Conservation (phyloP, 2,113 vertebrate species). For the Nymphicus hollandicus region DNA sequence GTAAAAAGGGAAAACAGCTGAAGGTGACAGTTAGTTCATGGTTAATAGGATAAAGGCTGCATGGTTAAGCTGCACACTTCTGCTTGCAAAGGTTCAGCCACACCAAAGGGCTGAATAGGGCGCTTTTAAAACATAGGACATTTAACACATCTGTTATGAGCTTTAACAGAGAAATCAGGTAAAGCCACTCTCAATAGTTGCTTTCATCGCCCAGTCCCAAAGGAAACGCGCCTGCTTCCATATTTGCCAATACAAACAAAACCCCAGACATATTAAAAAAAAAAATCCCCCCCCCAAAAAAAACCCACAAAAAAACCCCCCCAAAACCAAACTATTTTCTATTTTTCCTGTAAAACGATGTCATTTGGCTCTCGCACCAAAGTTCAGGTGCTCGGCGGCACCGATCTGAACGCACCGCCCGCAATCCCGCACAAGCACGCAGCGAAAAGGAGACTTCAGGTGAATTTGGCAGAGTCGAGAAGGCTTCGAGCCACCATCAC, state of each 20-base stretch:
- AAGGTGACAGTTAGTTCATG: slow-evolving; percentile 99
- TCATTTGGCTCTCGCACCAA: background rate
- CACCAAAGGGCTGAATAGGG: slow-evolving; percentile 79
- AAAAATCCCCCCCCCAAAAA: background rate
- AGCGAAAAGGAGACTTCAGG: background rate
- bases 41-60: slow-evolving; percentile 95
- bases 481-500: background rate
- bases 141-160: slow-evolving; percentile 97
- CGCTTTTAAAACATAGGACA: slow-evolving; percentile 77
- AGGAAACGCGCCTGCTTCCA: background rate
- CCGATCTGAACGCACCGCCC: fast-evolving
- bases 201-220: background rate
- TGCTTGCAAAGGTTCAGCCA: slow-evolving; percentile 78
- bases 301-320: background rate
- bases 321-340: background rate
- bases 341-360: background rate
- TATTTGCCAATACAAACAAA: background rate
- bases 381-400: background rate
- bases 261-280: background rate
- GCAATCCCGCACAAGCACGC: fast-evolving
- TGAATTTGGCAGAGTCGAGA: background rate
- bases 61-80: slow-evolving; percentile 87
- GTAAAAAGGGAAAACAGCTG: slow-evolving; percentile 91
- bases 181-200: background rate
- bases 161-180: slow-evolving; percentile 56